phyloP scores from a whole-genome alignment of 2,797 vertebrate genomes.

The Pangasius sanitwongsei region DNA sequence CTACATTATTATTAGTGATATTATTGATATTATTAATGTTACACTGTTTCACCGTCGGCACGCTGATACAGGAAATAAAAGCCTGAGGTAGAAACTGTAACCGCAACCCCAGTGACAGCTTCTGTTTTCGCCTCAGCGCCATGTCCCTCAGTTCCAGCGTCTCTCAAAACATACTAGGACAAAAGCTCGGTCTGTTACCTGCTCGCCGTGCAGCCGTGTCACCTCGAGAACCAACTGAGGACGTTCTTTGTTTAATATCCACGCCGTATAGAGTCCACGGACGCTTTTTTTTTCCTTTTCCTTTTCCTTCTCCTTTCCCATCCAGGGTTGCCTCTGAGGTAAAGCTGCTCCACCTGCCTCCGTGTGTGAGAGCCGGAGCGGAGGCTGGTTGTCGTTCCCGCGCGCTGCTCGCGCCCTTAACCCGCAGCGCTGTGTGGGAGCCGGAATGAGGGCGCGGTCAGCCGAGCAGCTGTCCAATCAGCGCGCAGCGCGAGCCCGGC shows the following conservation, averaged over 20 bases:
- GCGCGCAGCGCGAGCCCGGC: constrained; percentile 50
- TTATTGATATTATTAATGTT: neutral
- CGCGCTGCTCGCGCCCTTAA: constrained; percentile 25
- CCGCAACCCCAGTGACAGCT: neutral
- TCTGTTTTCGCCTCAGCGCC: constrained; percentile 11
- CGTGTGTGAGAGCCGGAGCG: constrained; percentile 5
- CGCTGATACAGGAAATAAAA: neutral
- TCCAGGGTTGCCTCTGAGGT: neutral
- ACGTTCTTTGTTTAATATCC: constrained; percentile 39
- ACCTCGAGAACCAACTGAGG: neutral
- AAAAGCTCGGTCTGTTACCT: constrained; percentile 27
- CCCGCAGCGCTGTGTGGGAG: constrained; percentile 35
- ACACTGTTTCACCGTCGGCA: neutral
- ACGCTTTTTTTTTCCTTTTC: neutral
- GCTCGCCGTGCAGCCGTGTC: constrained; percentile 13
- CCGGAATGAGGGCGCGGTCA: constrained; percentile 78
- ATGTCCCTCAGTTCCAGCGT: neutral
- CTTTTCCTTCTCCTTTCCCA: neutral
- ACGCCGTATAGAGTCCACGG: constrained; percentile 54
- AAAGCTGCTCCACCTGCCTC: constrained; percentile 23
- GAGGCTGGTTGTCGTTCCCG: constrained; percentile 10
- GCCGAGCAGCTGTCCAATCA: constrained; percentile 74
- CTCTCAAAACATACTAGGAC: neutral
- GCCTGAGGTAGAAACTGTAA: neutral
- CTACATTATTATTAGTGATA: neutral